These are phyloP conservation scores for Carcinoscorpius rotundicauda DNA, from an alignment of 1,140 invertebrate genomes.

Conservation along the genomic window DNA sequence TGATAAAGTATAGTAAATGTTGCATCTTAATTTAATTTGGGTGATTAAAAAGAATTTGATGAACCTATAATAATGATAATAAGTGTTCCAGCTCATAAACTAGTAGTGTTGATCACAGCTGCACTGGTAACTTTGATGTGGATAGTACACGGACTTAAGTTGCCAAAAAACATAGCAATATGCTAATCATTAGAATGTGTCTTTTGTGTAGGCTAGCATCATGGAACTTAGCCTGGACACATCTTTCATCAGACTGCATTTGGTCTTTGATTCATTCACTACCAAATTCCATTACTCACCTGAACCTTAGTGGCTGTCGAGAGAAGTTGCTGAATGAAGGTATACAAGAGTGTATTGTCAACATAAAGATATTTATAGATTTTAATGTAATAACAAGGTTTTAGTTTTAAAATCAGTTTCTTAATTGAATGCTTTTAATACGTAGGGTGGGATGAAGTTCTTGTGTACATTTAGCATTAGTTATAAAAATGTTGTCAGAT, in stretches of 20 bases:
- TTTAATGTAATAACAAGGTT: constrained; percentile 13
- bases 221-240: constrained; percentile 71
- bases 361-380: background rate
- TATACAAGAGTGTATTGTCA: constrained; percentile 35
- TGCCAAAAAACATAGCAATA: background rate
- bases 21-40: no score
- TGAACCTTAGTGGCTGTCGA: constrained; percentile 68
- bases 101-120: no score
- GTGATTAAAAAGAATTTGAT: no score
- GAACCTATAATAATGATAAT: no score
- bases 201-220: constrained; percentile 47
- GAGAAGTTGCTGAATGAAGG: constrained; percentile 58
- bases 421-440: no score
- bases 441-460: no score
- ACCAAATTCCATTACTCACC: constrained; percentile 47
- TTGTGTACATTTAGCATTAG: no score
- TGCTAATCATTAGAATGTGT: constrained; percentile 8
- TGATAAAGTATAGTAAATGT: no score
- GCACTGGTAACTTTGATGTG: no score
- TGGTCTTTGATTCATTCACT: constrained; percentile 47
- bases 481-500: no score
- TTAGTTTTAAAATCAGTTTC: no score
- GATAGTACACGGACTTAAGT: background rate
- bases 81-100: no score
- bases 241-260: constrained; percentile 46